These are phyloP conservation scores for Scomberomorus guttatus DNA, from an alignment of 2,797 vertebrate species.

Conservation along the genomic window DNA sequence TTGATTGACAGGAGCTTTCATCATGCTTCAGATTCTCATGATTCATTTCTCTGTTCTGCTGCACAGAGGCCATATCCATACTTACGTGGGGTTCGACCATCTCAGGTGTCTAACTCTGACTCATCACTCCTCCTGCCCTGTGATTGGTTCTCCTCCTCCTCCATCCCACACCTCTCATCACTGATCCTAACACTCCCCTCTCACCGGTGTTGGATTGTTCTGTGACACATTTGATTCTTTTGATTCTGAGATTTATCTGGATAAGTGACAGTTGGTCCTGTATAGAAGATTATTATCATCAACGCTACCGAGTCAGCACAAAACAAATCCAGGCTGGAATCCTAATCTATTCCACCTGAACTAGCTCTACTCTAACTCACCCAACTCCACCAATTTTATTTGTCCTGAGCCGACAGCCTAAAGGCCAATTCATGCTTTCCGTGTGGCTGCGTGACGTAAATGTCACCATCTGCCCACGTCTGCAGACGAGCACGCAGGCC, in stretches of 20 bases:
- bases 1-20: slow-evolving; percentile 40
- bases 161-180: slow-evolving; percentile 33
- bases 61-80: slow-evolving; percentile 79
- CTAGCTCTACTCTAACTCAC: no score
- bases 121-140: slow-evolving; percentile 56
- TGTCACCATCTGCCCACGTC: no score
- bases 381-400: no score
- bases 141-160: slow-evolving; percentile 40
- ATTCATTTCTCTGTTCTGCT: slow-evolving; percentile 77
- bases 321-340: slow-evolving; percentile 4
- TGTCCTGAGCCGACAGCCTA: no score
- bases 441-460: no score
- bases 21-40: slow-evolving; percentile 67
- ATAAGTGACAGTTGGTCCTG: neutral
- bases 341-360: neutral
- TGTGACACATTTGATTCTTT: slow-evolving; percentile 14
- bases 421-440: no score
- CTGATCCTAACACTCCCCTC: slow-evolving; percentile 65
- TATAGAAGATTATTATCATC: slow-evolving; percentile 29
- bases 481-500: no score
- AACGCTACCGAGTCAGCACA: slow-evolving; percentile 16
- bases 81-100: slow-evolving; percentile 67
- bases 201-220: slow-evolving; percentile 61
- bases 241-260: slow-evolving; percentile 4
- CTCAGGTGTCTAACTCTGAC: slow-evolving; percentile 79